Base-by-base conservation (phyloP, 2,888 invertebrate genomes). In the Diarsia rubi region DNA sequence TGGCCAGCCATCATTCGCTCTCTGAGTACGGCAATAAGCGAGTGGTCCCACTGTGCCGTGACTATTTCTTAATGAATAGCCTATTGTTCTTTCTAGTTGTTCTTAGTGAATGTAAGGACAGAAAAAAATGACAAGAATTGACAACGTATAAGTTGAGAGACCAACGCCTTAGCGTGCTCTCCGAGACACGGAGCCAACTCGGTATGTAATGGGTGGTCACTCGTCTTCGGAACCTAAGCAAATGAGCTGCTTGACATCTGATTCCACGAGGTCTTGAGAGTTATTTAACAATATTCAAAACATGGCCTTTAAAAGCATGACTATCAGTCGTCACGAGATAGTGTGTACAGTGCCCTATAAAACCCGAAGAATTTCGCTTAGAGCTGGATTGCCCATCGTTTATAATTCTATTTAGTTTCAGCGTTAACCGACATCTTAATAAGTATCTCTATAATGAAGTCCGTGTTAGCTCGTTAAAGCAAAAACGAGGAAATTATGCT, bases 31-130 rank as follows among this genome's bases (percentile, higher is more conserved):
- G n/a, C n/a, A n/a, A n/a, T n/a, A n/a, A 90, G 91, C 90, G 42
- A 88, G 89, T 21, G 4, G 42, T 63, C 2, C 1, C 3, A 42
- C 27, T 16, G 90, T 91, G 90, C 89, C 88, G 88, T 87, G 54
- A 27, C n/a, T 52, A 64, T 65, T 68, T 65, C 16, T 44, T 59
- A 12, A 49, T 19, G 8, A 16, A 9, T 24, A 3, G 31, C 0
- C 24, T 3, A 8, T 37, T 8, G 11, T 12, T 16, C 6, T 37
- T 16, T 47, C 5, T 49, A 14, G 21, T 31, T 44, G 3, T 42
- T 21, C 2, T 31, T 14, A 14, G 1, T 31, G 5, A 44, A 27
- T 21, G 27, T 44, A 5, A 44, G 2, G 11, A 27, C 57, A 24
- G 19, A 12, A 12, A n/a, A n/a, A n/a, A n/a, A n/a, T n/a, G n/a